Evolutionary conservation across 1,140 invertebrate genomes (phyloP).

Genomic region (Notospermus geniculatus): DNA sequence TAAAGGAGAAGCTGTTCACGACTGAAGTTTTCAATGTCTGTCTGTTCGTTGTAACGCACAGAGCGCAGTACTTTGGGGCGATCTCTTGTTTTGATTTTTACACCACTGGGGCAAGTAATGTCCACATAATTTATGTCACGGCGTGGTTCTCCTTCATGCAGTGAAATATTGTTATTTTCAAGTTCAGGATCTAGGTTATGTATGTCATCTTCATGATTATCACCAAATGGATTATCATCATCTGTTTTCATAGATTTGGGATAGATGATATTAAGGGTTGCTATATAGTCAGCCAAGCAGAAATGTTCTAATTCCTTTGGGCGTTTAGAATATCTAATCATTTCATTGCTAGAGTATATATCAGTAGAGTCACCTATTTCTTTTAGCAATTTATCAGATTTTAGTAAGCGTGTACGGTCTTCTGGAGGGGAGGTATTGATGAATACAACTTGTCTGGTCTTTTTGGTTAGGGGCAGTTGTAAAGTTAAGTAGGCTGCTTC

Average conservation of each 20-base stretch:
- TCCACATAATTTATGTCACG: not conserved
- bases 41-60: constrained; percentile 18
- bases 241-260: not conserved
- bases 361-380: not conserved
- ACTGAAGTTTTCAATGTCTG: constrained; percentile 21
- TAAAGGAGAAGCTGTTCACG: constrained; percentile 18
- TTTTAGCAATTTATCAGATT: constrained; percentile 12
- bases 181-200: not conserved
- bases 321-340: not conserved
- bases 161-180: not conserved
- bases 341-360: not conserved
- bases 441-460: constrained; percentile 23
- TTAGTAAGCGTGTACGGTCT: constrained; percentile 22
- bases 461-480: constrained; percentile 30
- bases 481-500: constrained; percentile 24
- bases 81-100: not conserved
- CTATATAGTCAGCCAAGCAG: constrained; percentile 3
- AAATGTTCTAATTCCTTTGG: not conserved
- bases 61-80: constrained; percentile 11
- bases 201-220: constrained; percentile 2
- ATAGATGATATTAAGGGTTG: not conserved
- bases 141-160: not conserved
- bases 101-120: not conserved
- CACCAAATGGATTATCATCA: not conserved
- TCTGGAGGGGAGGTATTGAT: constrained; percentile 26